phyloP scores from a whole-genome alignment of 1,140 invertebrate genomes.

The Pararge aegeria region DNA sequence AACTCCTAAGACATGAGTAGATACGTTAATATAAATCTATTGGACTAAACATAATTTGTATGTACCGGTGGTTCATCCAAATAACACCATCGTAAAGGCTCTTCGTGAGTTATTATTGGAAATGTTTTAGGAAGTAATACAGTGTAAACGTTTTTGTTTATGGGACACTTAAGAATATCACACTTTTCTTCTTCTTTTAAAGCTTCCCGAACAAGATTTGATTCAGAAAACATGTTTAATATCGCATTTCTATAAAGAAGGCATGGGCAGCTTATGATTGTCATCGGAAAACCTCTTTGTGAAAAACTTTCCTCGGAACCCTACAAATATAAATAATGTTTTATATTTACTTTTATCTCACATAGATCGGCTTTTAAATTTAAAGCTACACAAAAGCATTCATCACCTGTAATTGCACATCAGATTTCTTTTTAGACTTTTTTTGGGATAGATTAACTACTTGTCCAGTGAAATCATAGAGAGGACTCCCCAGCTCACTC shows the following conservation, averaged over 20 bases:
- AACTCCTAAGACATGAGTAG: slow-evolving; percentile 4
- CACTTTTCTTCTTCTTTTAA: slow-evolving; percentile 48
- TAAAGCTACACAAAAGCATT: not conserved
- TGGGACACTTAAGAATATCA: slow-evolving; percentile 51
- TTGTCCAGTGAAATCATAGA: slow-evolving; percentile 57
- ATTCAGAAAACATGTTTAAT: slow-evolving; percentile 50
- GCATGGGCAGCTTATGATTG: slow-evolving; percentile 58
- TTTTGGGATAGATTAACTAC: slow-evolving; percentile 51
- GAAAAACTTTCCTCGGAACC: slow-evolving; percentile 42
- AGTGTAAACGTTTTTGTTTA: slow-evolving; percentile 54
- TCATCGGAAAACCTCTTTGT: slow-evolving; percentile 66
- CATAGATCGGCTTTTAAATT: not conserved
- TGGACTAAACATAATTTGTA: not conserved
- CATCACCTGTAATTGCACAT: slow-evolving; percentile 50
- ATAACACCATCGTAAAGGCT: slow-evolving; percentile 54
- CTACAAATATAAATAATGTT: not conserved
- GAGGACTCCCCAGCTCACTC: slow-evolving; percentile 50
- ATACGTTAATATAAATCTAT: not conserved
- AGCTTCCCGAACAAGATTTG: slow-evolving; percentile 43
- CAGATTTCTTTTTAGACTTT: slow-evolving; percentile 65
- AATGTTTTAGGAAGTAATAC: slow-evolving; percentile 59
- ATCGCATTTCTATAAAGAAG: slow-evolving; percentile 54
- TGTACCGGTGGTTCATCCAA: slow-evolving; percentile 59
- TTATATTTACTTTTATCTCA: not conserved
- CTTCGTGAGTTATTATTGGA: slow-evolving; percentile 50